A percentile compares a stretch with the other conserved stretches of the same genome.
These are phyloP conservation scores for Pseudonaja textilis DNA, from an alignment of 2,113 vertebrate species.

Conservation along the genomic window DNA sequence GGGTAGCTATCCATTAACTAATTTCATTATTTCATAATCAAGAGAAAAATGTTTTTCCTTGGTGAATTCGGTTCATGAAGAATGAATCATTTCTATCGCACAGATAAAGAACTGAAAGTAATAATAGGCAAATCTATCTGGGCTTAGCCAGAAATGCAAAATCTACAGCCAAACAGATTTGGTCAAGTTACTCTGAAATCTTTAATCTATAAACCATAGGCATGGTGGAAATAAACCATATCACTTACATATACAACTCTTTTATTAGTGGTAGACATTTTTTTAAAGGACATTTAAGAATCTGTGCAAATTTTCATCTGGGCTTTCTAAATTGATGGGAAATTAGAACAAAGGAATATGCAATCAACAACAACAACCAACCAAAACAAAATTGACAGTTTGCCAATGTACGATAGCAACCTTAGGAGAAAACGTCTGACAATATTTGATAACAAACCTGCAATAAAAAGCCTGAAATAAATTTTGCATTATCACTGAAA, in stretches of 20 bases:
- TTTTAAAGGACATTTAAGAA: neutral
- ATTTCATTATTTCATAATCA: neutral
- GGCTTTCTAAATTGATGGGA: neutral
- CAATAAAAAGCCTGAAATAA: neutral
- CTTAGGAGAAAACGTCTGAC: neutral
- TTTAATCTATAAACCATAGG: neutral
- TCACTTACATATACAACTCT: neutral
- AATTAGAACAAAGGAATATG: neutral
- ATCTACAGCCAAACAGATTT: neutral
- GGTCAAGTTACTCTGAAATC: neutral
- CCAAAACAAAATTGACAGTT: neutral
- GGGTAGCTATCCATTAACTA: neutral
- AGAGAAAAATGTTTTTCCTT: neutral
- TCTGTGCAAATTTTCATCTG: neutral
- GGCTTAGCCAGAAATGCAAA: neutral
- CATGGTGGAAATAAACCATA: neutral
- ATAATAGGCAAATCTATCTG: neutral
- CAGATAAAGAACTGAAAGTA: neutral
- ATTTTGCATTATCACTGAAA: neutral
- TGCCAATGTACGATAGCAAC: neutral
- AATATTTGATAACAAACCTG: neutral
- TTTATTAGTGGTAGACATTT: neutral
- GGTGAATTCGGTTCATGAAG: neutral
- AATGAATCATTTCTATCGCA: neutral
- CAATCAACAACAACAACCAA: neutral